Conservation (phyloP, 2,888 invertebrate species). For the Drosophila algonquin region DNA sequence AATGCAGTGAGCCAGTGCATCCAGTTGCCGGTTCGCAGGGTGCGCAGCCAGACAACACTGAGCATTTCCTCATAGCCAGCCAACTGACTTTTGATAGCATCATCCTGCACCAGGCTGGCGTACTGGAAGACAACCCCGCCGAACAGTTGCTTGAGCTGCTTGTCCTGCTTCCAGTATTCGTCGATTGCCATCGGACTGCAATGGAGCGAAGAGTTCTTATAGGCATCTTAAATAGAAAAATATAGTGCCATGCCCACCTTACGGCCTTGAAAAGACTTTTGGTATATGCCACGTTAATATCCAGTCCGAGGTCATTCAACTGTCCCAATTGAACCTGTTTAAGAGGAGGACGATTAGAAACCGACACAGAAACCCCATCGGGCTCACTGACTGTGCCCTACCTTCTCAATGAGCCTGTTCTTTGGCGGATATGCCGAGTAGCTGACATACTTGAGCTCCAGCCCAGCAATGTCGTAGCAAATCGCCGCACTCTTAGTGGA, state of each 20-base stretch:
- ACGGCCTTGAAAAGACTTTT: constrained; percentile 21
- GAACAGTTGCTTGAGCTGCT: constrained; percentile 33
- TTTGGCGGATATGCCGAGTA: constrained; percentile 43
- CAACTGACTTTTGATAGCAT: neutral
- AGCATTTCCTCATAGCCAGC: constrained; percentile 30
- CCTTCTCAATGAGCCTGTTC: constrained; percentile 27
- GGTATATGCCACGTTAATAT: constrained; percentile 32
- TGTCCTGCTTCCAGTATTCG: constrained; percentile 11
- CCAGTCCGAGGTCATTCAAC: constrained; percentile 38
- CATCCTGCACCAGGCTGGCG: constrained; percentile 43
- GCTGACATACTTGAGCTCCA: constrained; percentile 39
- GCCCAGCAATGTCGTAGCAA: constrained; percentile 41
- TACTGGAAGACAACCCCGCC: constrained; percentile 26
- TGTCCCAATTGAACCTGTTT: constrained; percentile 41
- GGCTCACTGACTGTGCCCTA: no score
- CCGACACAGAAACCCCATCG: no score
- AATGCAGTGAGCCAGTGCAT: constrained; percentile 47
- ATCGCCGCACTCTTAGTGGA: constrained; percentile 37
- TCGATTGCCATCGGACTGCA: constrained; percentile 1
- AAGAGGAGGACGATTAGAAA: no score
- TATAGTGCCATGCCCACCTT: constrained; percentile 19
- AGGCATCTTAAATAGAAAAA: neutral
- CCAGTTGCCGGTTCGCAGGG: constrained; percentile 56
- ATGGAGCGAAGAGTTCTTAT: neutral
- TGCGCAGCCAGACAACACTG: constrained; percentile 46